Conservation (phyloP, 1,140 invertebrate genomes). For the Meloidogyne floridensis region DNA sequence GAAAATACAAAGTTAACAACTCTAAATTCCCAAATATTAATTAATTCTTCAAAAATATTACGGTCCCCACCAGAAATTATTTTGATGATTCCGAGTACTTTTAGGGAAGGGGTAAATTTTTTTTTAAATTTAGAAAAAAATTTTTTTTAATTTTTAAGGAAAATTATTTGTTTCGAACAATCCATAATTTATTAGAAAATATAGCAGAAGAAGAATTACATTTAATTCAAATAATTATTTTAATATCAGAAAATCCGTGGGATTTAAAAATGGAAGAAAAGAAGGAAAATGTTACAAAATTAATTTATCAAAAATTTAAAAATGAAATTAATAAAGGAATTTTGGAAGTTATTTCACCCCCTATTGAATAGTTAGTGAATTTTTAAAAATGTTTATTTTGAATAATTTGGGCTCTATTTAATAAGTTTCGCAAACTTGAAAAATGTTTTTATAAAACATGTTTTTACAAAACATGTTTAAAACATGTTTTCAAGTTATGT, state of each 20-base stretch:
- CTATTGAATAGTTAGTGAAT: no score
- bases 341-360: no score
- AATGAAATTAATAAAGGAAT: no score
- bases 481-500: no score
- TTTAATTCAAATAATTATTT: slow-evolving; percentile 32
- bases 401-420: no score
- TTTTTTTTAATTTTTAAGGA: slow-evolving; percentile 1
- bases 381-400: no score
- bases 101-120: slow-evolving; percentile 19
- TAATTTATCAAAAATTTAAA: neutral
- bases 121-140: neutral
- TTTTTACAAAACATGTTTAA: no score
- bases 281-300: neutral
- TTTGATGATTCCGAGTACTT: slow-evolving; percentile 29
- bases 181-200: slow-evolving; percentile 25
- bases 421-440: no score
- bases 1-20: neutral
- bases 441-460: no score
- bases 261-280: neutral
- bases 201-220: slow-evolving; percentile 29
- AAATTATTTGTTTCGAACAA: slow-evolving; percentile 31
- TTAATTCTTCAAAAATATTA: slow-evolving; percentile 15
- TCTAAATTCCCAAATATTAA: slow-evolving; percentile 25
- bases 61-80: slow-evolving; percentile 31
- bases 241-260: slow-evolving; percentile 33